A percentile compares a stretch with the other conserved stretches of the same genome.
Conservation (phyloP, 2,888 invertebrate species). For the Blera fallax region DNA sequence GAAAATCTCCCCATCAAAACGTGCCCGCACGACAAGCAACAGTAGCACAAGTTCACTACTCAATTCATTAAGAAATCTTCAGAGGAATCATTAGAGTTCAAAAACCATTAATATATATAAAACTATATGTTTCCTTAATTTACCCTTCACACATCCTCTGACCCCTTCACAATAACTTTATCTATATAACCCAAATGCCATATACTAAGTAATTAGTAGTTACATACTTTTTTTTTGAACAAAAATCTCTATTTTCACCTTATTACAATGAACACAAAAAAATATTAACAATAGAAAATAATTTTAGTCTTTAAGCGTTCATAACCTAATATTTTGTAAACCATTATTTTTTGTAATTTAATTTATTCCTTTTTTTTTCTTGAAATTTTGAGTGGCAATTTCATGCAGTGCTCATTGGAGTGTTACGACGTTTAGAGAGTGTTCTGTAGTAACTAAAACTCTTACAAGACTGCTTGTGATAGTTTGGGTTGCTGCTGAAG, state of each 20-base stretch:
- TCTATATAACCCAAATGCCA: conserved; percentile 47
- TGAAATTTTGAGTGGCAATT: background rate
- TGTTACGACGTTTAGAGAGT: background rate
- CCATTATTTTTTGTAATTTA: conserved; percentile 1
- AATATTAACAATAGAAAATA: background rate
- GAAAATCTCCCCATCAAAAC: conserved; percentile 80
- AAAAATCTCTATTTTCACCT: conserved; percentile 24
- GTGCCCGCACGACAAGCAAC: conserved; percentile 78
- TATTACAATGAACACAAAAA: conserved; percentile 42
- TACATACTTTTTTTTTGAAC: background rate
- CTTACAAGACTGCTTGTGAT: too few relatives aligned
- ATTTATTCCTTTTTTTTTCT: conserved; percentile 21
- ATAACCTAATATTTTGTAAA: background rate
- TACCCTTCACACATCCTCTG: background rate
- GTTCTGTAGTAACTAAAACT: too few relatives aligned
- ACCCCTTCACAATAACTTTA: conserved; percentile 8
- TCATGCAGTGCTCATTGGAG: conserved; percentile 64
- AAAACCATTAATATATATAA: conserved; percentile 12
- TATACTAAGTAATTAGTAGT: conserved; percentile 64
- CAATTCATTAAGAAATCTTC: conserved; percentile 74
- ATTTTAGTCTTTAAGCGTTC: background rate
- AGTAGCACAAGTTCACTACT: conserved; percentile 70
- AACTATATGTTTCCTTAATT: conserved; percentile 44
- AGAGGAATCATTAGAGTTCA: conserved; percentile 62
- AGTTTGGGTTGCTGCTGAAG: too few relatives aligned